Percentiles rank a stretch among this genome's conserved stretches.
These are phyloP conservation scores for Sardinella longiceps DNA, from an alignment of 2,797 vertebrate species.

Conservation along the genomic window DNA sequence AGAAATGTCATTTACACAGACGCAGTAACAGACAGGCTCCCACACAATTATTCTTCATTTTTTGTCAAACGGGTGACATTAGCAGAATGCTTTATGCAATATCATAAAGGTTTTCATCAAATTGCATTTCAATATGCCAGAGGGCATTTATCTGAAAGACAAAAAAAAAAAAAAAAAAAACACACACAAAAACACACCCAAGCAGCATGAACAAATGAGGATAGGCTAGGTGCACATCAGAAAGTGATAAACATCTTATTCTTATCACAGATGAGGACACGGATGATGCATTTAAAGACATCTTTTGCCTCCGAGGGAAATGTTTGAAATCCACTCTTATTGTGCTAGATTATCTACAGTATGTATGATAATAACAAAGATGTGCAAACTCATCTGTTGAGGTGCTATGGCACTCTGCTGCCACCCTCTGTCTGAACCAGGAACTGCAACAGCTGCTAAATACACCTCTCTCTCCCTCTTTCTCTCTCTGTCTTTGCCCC, in stretches of 20 bases:
- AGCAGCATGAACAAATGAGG: background rate
- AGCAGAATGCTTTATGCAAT: background rate
- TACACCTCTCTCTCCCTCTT: background rate
- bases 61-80: background rate
- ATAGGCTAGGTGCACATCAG: background rate
- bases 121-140: conserved; percentile 4
- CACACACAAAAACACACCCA: background rate
- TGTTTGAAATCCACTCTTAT: conserved; percentile 64
- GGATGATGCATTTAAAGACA: conserved; percentile 51
- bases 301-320: conserved; percentile 56
- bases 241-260: conserved; percentile 53
- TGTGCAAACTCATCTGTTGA: conserved; percentile 20
- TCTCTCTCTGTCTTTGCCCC: background rate
- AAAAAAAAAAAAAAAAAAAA: background rate
- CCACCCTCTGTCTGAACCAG: conserved; percentile 60
- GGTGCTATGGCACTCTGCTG: conserved; percentile 58
- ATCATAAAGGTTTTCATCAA: conserved; percentile 5
- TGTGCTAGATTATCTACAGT: conserved; percentile 56
- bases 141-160: conserved; percentile 18
- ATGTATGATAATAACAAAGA: conserved; percentile 58
- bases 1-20: background rate
- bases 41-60: background rate
- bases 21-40: background rate
- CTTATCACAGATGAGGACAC: conserved; percentile 33
- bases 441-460: conserved; percentile 25